These are phyloP conservation scores for Argyrosomus regius DNA, from an alignment of 2,797 vertebrate genomes.

Conservation along the genomic window DNA sequence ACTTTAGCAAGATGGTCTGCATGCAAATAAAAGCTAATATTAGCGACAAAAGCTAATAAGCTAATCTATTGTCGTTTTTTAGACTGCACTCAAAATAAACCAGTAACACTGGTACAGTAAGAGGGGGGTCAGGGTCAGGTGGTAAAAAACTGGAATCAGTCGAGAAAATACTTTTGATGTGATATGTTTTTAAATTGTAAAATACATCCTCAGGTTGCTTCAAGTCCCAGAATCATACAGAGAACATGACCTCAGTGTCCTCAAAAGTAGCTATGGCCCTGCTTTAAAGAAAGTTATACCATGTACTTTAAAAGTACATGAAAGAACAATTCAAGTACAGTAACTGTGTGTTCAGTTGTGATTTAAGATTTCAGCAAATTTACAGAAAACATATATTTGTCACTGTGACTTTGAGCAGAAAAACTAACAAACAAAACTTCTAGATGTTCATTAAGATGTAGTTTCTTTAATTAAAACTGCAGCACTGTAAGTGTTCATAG, in stretches of 20 bases:
- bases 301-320: neutral
- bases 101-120: too few species aligned
- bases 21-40: too few species aligned
- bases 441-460: constrained; percentile 71
- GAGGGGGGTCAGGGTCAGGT: too few species aligned
- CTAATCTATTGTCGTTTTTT: too few species aligned
- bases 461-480: constrained; percentile 89
- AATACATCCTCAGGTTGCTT: neutral
- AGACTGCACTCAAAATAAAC: too few species aligned
- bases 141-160: neutral
- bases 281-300: neutral
- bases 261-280: neutral
- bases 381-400: constrained; percentile 18
- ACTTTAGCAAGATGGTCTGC: too few species aligned
- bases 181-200: neutral
- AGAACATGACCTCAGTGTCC: neutral
- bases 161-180: neutral
- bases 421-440: constrained; percentile 24
- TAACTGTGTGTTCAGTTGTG: neutral
- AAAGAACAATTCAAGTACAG: neutral
- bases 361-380: constrained; percentile 3
- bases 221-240: neutral
- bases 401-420: neutral
- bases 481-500: constrained; percentile 88
- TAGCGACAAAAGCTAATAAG: too few species aligned